Evolutionary conservation across 2,797 vertebrate species (phyloP).

Genomic region (Notolepis coatsorum): DNA sequence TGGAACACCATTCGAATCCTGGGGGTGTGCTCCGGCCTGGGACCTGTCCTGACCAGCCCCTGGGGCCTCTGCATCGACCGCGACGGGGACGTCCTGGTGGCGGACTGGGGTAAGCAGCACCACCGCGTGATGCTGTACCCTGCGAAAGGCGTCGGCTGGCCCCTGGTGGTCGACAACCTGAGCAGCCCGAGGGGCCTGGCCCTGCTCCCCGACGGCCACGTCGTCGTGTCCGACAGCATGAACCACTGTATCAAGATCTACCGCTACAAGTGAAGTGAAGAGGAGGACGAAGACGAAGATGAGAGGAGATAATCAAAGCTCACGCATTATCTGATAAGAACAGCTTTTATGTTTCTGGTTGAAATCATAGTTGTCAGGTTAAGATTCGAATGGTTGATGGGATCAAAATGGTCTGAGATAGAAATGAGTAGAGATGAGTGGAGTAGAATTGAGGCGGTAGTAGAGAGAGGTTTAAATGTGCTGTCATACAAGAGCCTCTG

Average conservation of each 20-base stretch:
- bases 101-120: conserved; percentile 83
- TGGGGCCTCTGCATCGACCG: conserved; percentile 87
- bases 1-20: conserved; percentile 83
- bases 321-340: too few relatives aligned
- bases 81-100: conserved; percentile 84
- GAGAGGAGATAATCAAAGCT: too few relatives aligned
- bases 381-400: too few relatives aligned
- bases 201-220: conserved; percentile 79
- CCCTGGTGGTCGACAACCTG: conserved; percentile 76
- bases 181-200: conserved; percentile 83
- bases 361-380: too few relatives aligned
- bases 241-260: conserved; percentile 87
- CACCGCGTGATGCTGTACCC: conserved; percentile 82
- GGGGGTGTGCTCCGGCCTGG: conserved; percentile 81
- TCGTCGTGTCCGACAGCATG: conserved; percentile 87
- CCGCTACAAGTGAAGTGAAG: conserved; percentile 76
- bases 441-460: too few relatives aligned
- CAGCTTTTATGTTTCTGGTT: too few relatives aligned
- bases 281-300: background rate
- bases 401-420: too few relatives aligned
- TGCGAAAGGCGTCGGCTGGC: conserved; percentile 75
- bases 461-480: too few relatives aligned
- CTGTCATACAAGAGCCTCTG: too few relatives aligned
- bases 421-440: too few relatives aligned
- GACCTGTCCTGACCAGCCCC: conserved; percentile 81